Evolutionary conservation across 2,113 vertebrate species (phyloP).

Genomic region (Podarcis raffonei): DNA sequence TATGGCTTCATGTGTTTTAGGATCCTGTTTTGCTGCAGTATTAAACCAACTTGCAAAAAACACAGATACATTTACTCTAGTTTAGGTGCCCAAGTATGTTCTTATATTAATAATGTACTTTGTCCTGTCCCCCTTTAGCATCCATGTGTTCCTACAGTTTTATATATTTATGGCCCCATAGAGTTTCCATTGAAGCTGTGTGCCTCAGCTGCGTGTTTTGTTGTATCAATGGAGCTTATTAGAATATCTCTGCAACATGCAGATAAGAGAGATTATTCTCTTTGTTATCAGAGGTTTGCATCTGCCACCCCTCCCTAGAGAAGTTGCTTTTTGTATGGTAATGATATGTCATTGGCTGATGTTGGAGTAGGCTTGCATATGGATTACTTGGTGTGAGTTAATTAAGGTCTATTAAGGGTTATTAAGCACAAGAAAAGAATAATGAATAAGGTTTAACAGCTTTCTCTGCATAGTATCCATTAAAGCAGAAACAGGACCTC

Average conservation of each 20-base stretch:
- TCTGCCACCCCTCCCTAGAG: slow-evolving; percentile 15
- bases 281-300: slow-evolving; percentile 25
- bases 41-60: neutral
- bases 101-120: neutral
- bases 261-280: slow-evolving; percentile 25
- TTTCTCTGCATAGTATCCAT: slow-evolving; percentile 3
- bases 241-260: slow-evolving; percentile 19
- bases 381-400: slow-evolving; percentile 28
- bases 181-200: neutral
- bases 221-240: slow-evolving; percentile 21
- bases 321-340: slow-evolving; percentile 28
- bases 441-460: slow-evolving; percentile 15
- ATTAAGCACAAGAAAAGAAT: slow-evolving; percentile 34
- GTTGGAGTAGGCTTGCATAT: slow-evolving; percentile 23
- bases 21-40: neutral
- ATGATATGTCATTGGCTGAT: slow-evolving; percentile 32
- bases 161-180: neutral
- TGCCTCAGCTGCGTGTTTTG: slow-evolving; percentile 4
- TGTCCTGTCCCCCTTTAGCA: neutral
- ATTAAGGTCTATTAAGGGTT: slow-evolving; percentile 39
- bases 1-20: neutral
- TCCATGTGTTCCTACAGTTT: neutral
- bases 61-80: neutral
- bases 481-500: neutral
- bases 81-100: neutral